phyloP scores from a whole-genome alignment of 2,797 vertebrate genomes.

The Poecilia picta region DNA sequence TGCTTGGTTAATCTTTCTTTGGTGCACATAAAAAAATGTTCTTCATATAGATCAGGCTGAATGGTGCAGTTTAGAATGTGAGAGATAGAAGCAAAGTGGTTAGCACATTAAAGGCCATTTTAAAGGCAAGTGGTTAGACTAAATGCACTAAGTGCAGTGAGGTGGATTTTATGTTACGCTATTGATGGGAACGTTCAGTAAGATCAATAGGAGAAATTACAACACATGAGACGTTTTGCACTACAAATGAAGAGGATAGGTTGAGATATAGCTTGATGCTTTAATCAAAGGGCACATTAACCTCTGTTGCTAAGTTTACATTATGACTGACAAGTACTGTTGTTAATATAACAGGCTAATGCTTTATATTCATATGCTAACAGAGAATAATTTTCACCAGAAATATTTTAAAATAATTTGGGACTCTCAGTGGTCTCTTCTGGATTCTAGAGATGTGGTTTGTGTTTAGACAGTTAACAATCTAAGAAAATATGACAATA shows the following conservation, averaged over 20 bases:
- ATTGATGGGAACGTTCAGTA: conserved; percentile 16
- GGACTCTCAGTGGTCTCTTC: background rate
- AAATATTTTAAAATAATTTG: background rate
- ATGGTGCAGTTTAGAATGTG: conserved; percentile 9
- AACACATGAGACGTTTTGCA: conserved; percentile 6
- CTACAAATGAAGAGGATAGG: background rate
- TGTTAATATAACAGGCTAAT: conserved; percentile 10
- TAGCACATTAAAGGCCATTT: conserved; percentile 13
- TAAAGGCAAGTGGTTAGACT: conserved; percentile 17
- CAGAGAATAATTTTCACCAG: background rate
- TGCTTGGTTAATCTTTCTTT: conserved; percentile 14
- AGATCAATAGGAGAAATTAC: conserved; percentile 20
- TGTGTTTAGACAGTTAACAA: background rate
- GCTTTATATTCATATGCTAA: conserved; percentile 18
- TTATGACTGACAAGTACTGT: conserved; percentile 4
- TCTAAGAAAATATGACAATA: background rate
- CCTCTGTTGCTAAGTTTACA: conserved; percentile 25
- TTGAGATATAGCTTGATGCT: background rate
- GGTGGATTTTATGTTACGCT: background rate
- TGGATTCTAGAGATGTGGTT: background rate
- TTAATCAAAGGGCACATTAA: conserved; percentile 2
- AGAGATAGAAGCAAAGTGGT: conserved; percentile 7
- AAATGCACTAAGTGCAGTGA: background rate
- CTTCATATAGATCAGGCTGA: conserved; percentile 24
- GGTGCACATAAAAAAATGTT: conserved; percentile 5